Conservation (phyloP, 1,140 invertebrate species). For the Tetraneura akinire region DNA sequence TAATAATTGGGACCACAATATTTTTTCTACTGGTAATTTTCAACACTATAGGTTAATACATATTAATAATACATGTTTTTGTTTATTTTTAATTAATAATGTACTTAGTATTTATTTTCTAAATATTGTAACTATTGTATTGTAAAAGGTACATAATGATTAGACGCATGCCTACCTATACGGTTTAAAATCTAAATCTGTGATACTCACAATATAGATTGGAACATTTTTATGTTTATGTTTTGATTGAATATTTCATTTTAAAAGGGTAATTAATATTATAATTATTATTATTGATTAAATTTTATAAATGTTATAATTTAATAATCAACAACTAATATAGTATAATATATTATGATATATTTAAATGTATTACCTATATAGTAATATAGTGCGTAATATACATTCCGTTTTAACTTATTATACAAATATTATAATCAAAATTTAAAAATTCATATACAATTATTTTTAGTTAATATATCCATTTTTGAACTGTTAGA, state of each 20-base stretch:
- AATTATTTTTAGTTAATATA: no score
- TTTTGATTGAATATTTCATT: background rate
- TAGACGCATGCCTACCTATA: background rate
- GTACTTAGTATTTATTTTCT: background rate
- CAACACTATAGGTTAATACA: background rate
- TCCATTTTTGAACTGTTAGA: no score
- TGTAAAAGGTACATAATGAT: background rate
- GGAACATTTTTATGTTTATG: background rate
- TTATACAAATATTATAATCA: no score
- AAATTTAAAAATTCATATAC: background rate
- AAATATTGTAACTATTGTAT: background rate
- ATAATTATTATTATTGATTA: conserved; percentile 6
- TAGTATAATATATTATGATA: background rate
- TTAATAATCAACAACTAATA: background rate
- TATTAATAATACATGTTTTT: no score
- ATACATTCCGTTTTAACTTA: background rate
- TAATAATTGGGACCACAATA: conserved; percentile 39
- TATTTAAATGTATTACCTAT: background rate
- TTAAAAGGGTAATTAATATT: conserved; percentile 39
- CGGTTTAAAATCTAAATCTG: conserved; percentile 34
- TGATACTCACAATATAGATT: conserved; percentile 26
- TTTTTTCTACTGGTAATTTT: conserved; percentile 29
- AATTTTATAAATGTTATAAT: background rate
- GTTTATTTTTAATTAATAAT: no score
- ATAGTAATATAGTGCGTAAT: no score